Evolutionary conservation across 2,113 vertebrate genomes (phyloP).

Genomic region (Melanotaenia duboulayi): DNA sequence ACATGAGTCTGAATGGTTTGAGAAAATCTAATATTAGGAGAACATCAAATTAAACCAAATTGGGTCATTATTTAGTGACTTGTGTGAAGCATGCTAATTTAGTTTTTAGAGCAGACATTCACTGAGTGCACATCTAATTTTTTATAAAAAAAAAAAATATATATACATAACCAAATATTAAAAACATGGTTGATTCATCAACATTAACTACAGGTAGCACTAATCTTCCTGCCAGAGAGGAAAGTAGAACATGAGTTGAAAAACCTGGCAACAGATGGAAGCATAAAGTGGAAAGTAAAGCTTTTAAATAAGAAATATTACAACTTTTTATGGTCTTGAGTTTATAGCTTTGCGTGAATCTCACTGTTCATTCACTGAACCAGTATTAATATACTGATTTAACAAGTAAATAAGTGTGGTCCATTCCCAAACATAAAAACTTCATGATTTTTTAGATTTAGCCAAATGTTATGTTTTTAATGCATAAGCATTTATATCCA

Average conservation of each 20-base stretch:
- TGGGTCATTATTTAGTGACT: background rate
- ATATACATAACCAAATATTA: background rate
- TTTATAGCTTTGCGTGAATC: too few relatives aligned
- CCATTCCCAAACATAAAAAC: too few relatives aligned
- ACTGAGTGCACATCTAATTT: background rate
- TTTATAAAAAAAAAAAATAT: too few relatives aligned
- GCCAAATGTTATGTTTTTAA: background rate
- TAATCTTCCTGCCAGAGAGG: background rate
- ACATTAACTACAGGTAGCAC: background rate
- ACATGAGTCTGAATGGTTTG: too few relatives aligned
- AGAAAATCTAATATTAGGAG: too few relatives aligned
- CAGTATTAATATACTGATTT: too few relatives aligned
- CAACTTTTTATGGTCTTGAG: too few relatives aligned
- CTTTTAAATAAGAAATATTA: too few relatives aligned
- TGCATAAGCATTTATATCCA: background rate
- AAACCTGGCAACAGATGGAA: background rate
- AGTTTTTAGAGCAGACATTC: background rate
- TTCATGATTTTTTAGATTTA: background rate
- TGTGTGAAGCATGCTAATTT: background rate
- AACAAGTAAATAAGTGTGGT: too few relatives aligned
- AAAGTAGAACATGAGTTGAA: background rate
- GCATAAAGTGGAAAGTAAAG: too few relatives aligned
- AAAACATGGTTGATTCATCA: too few relatives aligned
- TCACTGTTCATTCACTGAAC: too few relatives aligned
- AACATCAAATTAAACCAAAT: background rate